phyloP scores from a whole-genome alignment of 2,888 invertebrate genomes.

The Branchellion lobata region DNA sequence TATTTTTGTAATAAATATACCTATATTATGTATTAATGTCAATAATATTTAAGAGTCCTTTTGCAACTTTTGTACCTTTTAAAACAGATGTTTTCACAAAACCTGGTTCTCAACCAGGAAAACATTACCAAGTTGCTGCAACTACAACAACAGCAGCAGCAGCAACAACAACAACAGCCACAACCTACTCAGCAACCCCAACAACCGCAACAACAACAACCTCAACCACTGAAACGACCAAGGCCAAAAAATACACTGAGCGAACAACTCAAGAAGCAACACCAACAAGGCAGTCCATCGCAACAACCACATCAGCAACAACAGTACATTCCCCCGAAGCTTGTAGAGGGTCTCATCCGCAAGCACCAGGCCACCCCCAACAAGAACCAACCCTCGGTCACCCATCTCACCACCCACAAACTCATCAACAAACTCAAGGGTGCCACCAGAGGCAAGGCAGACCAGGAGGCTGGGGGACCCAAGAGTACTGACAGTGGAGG shows the following conservation, averaged over 20 bases:
- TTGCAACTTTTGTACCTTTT: neutral
- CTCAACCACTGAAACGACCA: neutral
- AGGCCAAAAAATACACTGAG: neutral
- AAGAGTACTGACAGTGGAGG: too few species aligned
- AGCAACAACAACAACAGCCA: neutral
- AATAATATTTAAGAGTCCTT: too few species aligned
- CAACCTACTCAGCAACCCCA: neutral
- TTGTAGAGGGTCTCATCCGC: neutral
- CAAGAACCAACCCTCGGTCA: neutral
- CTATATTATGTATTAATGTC: too few species aligned
- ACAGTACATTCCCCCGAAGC: neutral
- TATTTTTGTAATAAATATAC: too few species aligned
- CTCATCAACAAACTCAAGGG: neutral
- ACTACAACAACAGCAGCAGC: neutral
- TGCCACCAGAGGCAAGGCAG: neutral
- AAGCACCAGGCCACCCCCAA: conserved; percentile 1
- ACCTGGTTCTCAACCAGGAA: neutral
- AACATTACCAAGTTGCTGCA: neutral
- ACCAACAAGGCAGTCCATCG: too few species aligned
- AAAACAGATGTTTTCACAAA: conserved; percentile 13
- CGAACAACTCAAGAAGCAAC: neutral
- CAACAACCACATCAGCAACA: neutral
- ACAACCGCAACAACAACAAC: neutral
- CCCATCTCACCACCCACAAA: neutral
- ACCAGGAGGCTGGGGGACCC: neutral